Conservation (phyloP, 1,140 invertebrate species). For the Sitobion miscanthi region DNA sequence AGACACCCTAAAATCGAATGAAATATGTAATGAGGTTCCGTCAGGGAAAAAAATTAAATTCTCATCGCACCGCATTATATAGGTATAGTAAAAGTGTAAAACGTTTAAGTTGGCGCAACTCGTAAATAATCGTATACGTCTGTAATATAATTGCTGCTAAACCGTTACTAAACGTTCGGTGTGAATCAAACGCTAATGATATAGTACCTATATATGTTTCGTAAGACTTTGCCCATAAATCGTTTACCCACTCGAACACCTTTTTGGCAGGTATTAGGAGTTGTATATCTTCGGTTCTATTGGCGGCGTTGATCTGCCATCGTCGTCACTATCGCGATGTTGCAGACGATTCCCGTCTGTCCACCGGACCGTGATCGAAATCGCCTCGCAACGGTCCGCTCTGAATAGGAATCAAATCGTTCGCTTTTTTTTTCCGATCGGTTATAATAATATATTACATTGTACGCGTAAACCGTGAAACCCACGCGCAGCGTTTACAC, state of each 20-base stretch:
- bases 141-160: neutral
- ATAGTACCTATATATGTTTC: neutral
- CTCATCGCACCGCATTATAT: neutral
- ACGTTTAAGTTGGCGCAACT: neutral
- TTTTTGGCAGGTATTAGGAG: neutral
- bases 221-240: neutral
- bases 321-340: neutral
- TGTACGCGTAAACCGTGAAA: neutral
- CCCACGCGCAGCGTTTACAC: neutral
- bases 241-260: neutral
- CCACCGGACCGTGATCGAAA: neutral
- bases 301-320: neutral
- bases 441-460: neutral
- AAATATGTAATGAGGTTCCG: neutral
- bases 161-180: constrained; percentile 6
- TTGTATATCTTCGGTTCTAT: neutral
- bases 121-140: neutral
- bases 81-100: too few relatives aligned
- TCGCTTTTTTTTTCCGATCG: neutral
- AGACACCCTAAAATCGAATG: neutral
- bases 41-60: neutral
- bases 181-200: neutral
- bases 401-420: neutral
- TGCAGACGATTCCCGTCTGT: neutral
- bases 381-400: neutral